Percentiles rank a stretch among this genome's conserved stretches.
These are phyloP conservation scores for Cyclopterus lumpus DNA, from an alignment of 2,797 vertebrate genomes.

Conservation along the genomic window DNA sequence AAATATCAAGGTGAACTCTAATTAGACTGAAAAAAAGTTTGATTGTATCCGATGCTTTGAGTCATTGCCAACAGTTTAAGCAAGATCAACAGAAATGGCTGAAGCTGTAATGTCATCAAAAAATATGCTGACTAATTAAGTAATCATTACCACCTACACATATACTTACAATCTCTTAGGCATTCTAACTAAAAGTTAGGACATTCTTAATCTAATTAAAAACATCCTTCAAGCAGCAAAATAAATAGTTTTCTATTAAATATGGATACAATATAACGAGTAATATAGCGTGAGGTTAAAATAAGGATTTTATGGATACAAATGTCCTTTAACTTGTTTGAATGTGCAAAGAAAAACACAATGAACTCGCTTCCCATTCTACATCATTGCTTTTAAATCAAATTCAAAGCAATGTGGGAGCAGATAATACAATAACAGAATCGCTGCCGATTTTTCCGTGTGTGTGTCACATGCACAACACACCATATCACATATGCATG, in stretches of 20 bases:
- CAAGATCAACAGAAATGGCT: slow-evolving; percentile 59
- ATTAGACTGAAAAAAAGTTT: slow-evolving; percentile 22
- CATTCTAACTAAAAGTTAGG: slow-evolving; percentile 39
- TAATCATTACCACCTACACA: slow-evolving; percentile 58
- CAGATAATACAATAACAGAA: slow-evolving; percentile 28
- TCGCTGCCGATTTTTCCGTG: slow-evolving; percentile 16
- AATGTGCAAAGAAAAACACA: slow-evolving; percentile 9
- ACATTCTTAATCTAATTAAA: slow-evolving; percentile 40
- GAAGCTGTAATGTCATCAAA: slow-evolving; percentile 66
- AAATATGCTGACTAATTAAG: slow-evolving; percentile 74
- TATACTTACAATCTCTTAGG: slow-evolving; percentile 25
- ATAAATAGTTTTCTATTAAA: slow-evolving; percentile 12
- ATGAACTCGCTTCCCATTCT: not conserved
- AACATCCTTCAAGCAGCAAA: slow-evolving; percentile 27
- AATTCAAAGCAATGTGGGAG: slow-evolving; percentile 23
- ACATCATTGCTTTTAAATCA: slow-evolving; percentile 42
- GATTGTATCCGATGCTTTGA: slow-evolving; percentile 20
- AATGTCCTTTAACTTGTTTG: not conserved
- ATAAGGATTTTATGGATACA: slow-evolving; percentile 29
- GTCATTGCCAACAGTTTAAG: slow-evolving; percentile 39
- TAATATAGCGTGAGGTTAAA: slow-evolving; percentile 9
- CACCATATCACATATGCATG: no score
- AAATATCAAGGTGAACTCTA: slow-evolving; percentile 28
- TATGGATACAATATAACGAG: slow-evolving; percentile 34
- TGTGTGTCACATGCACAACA: no score